phyloP scores from a whole-genome alignment of 2,113 vertebrate species.

The Campylomormyrus numenius region DNA sequence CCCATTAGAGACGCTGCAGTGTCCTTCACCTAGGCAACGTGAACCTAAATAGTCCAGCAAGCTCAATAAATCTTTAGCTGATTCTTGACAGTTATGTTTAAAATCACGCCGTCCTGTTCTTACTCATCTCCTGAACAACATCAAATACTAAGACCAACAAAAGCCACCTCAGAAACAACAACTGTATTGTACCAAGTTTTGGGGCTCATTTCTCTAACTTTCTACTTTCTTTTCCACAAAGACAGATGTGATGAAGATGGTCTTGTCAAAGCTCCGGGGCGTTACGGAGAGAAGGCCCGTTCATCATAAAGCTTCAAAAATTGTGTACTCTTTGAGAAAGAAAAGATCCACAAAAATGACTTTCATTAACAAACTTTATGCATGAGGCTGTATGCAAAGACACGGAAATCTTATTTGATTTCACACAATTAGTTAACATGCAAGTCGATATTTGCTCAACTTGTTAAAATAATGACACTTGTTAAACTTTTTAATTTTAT shows the following conservation, averaged over 20 bases:
- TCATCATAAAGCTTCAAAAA: background rate
- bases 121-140: background rate
- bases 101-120: background rate
- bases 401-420: background rate
- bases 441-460: background rate
- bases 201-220: background rate
- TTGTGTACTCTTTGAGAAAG: background rate
- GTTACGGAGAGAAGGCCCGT: background rate
- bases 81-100: background rate
- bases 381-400: background rate
- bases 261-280: background rate
- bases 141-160: background rate
- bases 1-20: background rate
- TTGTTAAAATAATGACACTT: background rate
- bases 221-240: background rate
- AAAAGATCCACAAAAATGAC: background rate
- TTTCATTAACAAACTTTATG: background rate
- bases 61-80: background rate
- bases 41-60: background rate
- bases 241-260: background rate
- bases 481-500: background rate
- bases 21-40: background rate
- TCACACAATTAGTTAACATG: background rate
- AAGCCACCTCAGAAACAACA: background rate
- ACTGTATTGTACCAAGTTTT: background rate